Conservation (phyloP, 2,888 invertebrate species). For the Polymixis lichenea region DNA sequence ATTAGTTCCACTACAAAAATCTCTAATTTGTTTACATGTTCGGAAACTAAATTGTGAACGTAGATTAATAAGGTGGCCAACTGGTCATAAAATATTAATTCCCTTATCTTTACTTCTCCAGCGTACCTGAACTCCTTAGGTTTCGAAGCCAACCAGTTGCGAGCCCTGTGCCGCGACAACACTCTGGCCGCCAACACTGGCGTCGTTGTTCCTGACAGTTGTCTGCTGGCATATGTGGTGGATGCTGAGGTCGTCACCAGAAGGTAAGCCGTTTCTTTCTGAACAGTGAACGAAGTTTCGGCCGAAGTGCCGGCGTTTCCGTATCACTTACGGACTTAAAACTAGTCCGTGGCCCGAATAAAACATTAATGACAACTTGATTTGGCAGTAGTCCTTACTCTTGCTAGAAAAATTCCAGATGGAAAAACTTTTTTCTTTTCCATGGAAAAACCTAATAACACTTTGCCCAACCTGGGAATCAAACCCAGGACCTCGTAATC, state of each 20-base stretch:
- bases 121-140: conserved; percentile 76
- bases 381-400: no score
- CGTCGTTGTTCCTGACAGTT: conserved; percentile 87
- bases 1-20: no score
- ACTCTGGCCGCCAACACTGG: conserved; percentile 87
- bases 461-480: background rate
- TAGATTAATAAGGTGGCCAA: no score
- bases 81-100: background rate
- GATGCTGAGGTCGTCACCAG: conserved; percentile 91
- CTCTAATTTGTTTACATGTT: no score
- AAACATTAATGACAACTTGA: no score
- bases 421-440: no score
- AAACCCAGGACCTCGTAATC: background rate
- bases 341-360: no score
- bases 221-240: conserved; percentile 90
- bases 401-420: no score
- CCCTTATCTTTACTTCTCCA: conserved; percentile 59
- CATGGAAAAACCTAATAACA: no score
- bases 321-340: no score
- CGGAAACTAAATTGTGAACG: no score
- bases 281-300: background rate
- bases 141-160: conserved; percentile 81
- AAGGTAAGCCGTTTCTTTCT: conserved; percentile 72
- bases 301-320: no score
- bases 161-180: conserved; percentile 92